phyloP scores from a whole-genome alignment of 2,888 invertebrate species.

The Hypercompe scribonia region DNA sequence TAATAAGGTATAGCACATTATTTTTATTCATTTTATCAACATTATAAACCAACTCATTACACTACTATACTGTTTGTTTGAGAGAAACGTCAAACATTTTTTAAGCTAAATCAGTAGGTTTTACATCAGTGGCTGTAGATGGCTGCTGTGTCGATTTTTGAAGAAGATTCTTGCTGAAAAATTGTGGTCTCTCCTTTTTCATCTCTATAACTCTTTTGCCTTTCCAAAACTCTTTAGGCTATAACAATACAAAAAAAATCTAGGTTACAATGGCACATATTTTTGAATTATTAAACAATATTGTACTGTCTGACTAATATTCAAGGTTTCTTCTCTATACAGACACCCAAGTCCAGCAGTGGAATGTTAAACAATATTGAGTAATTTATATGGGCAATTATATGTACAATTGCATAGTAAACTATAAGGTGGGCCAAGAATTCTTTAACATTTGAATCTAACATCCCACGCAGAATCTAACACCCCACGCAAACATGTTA shows the following conservation, averaged over 20 bases:
- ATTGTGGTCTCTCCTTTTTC: slow-evolving; percentile 93
- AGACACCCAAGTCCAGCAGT: no score
- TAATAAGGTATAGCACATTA: neutral
- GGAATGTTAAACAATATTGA: neutral
- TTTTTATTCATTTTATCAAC: slow-evolving; percentile 13
- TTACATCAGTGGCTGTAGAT: slow-evolving; percentile 90
- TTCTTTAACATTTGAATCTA: no score
- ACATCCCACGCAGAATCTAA: no score
- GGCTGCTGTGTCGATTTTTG: slow-evolving; percentile 92
- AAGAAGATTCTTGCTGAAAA: slow-evolving; percentile 95
- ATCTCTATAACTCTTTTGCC: slow-evolving; percentile 95
- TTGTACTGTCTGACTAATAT: no score
- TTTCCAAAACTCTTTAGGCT: slow-evolving; percentile 87
- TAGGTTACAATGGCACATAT: neutral
- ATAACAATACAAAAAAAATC: slow-evolving; percentile 46
- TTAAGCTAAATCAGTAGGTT: slow-evolving; percentile 90
- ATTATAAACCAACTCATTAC: neutral
- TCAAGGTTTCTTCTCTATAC: no score
- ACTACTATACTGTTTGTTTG: neutral
- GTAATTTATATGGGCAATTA: neutral
- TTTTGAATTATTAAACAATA: no score
- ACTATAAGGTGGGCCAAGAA: no score
- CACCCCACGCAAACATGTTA: no score
- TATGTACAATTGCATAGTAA: neutral
- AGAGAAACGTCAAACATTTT: neutral